Conservation (phyloP, 2,888 invertebrate species). For the Zaprionus bogoriensis region DNA sequence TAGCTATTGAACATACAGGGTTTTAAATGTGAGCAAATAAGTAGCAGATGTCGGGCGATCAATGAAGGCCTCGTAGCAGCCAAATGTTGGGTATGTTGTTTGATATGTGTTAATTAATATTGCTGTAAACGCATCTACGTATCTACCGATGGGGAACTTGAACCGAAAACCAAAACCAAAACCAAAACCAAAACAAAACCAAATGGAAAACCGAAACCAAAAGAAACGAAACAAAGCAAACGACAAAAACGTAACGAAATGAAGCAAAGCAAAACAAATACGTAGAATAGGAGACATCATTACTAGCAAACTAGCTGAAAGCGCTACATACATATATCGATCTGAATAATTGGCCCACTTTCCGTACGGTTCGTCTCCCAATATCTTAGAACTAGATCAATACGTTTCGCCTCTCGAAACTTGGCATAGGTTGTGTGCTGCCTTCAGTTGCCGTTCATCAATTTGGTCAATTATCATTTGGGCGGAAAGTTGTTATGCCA, state of each 20-base stretch:
- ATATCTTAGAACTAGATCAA: constrained; percentile 28
- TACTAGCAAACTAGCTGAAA: constrained; percentile 8
- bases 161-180: neutral
- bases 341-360: constrained; percentile 19
- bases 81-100: constrained; percentile 47
- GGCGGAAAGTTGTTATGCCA: constrained; percentile 29
- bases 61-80: constrained; percentile 34
- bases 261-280: neutral
- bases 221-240: neutral
- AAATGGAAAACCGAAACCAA: neutral
- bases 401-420: constrained; percentile 13
- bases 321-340: neutral
- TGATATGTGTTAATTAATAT: constrained; percentile 44
- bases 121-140: constrained; percentile 43
- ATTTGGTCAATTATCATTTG: constrained; percentile 75
- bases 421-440: constrained; percentile 71
- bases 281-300: constrained; percentile 22
- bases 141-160: constrained; percentile 7
- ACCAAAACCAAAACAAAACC: constrained; percentile 1
- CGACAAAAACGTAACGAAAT: neutral
- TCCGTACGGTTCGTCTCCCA: constrained; percentile 19
- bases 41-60: constrained; percentile 44
- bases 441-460: constrained; percentile 64
- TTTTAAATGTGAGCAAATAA: constrained; percentile 77
- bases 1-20: constrained; percentile 77